Conservation (phyloP, 2,797 vertebrate species). For the Tympanoctomys barrerae region DNA sequence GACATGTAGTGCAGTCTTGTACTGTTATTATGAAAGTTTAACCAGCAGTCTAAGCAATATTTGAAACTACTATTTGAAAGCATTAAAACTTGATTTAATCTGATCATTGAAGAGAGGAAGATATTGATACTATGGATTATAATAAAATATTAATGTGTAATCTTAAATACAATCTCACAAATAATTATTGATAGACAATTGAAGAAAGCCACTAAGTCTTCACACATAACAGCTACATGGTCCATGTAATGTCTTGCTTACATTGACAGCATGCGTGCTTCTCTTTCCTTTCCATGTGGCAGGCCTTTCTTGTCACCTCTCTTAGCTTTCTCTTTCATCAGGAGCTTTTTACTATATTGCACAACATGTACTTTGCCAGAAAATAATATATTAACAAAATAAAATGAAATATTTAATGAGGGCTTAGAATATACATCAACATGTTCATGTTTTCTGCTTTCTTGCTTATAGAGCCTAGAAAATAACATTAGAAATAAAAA, state of each 20-base stretch:
- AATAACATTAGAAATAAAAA: not conserved
- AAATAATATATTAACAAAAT: not conserved
- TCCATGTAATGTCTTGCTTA: not conserved
- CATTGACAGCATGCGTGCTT: not conserved
- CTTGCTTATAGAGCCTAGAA: not conserved
- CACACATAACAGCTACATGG: not conserved
- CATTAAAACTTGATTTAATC: not conserved
- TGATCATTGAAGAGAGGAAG: not conserved
- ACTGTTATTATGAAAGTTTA: not conserved
- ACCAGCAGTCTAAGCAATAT: not conserved
- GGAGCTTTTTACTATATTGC: not conserved
- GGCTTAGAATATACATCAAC: not conserved
- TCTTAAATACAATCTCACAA: not conserved
- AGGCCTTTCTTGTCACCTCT: not conserved
- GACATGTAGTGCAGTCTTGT: not conserved
- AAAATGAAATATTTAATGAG: not conserved
- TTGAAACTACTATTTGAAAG: not conserved
- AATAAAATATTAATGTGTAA: slow-evolving; percentile 24
- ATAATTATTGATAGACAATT: not conserved
- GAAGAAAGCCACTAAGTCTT: not conserved
- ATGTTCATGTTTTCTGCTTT: not conserved
- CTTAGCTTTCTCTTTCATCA: not conserved
- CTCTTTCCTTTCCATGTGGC: not conserved
- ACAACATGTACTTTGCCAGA: not conserved
- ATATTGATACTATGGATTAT: not conserved